Evolutionary conservation across 2,797 vertebrate species (phyloP).

Genomic region (Phataginus tricuspis): DNA sequence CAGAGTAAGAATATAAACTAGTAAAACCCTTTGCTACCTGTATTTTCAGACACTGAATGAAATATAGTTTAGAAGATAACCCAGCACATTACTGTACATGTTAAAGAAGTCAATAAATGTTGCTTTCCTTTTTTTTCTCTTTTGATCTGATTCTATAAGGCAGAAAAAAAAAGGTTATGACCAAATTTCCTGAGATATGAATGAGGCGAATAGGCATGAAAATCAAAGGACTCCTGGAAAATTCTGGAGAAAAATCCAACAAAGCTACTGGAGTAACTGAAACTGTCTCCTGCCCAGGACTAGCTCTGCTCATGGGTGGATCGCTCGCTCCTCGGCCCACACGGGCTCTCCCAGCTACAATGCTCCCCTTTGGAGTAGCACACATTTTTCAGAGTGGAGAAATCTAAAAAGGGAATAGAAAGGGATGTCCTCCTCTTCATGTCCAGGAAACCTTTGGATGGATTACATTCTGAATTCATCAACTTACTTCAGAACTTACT

Average conservation of each 20-base stretch:
- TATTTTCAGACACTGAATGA: neutral
- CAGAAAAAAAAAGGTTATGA: neutral
- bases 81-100: neutral
- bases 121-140: neutral
- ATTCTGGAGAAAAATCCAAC: neutral
- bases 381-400: neutral
- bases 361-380: accelerated
- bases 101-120: neutral
- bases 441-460: neutral
- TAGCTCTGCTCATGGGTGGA: neutral
- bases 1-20: neutral
- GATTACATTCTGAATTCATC: constrained; percentile 9
- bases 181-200: neutral
- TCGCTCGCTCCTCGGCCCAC: neutral
- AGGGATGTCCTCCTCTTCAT: neutral
- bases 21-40: neutral
- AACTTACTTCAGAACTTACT: constrained; percentile 8
- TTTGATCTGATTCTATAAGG: neutral
- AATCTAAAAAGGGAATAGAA: neutral
- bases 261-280: neutral
- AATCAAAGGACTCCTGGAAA: neutral
- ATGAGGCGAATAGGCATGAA: neutral
- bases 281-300: neutral
- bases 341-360: neutral
- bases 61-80: neutral